Percentiles rank a stretch among this genome's conserved stretches.
Evolutionary conservation across 2,797 vertebrate species (phyloP).

Genomic region (Hyperoplus immaculatus): DNA sequence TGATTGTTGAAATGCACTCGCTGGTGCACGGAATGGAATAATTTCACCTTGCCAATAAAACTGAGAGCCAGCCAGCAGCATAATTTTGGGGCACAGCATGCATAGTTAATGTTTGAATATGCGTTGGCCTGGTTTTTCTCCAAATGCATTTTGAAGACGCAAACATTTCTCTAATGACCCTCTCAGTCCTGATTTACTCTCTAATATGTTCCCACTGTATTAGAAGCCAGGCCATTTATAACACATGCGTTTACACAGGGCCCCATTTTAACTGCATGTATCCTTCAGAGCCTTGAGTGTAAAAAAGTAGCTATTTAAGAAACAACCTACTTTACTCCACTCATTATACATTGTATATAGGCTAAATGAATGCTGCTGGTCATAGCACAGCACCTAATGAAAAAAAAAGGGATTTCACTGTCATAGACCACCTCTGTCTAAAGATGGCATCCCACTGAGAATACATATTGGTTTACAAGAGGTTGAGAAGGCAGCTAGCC

Average conservation of each 20-base stretch:
- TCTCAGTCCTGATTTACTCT: constrained; percentile 29
- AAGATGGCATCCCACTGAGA: constrained; percentile 39
- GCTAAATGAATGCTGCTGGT: constrained; percentile 58
- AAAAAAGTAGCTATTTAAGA: constrained; percentile 40
- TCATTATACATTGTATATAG: constrained; percentile 55
- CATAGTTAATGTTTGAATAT: constrained; percentile 57
- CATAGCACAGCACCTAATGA: constrained; percentile 46
- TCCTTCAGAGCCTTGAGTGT: constrained; percentile 19
- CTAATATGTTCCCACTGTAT: constrained; percentile 27
- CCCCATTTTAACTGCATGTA: constrained; percentile 26
- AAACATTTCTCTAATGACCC: constrained; percentile 60
- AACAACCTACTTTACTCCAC: constrained; percentile 52
- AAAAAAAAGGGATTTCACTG: constrained; percentile 44
- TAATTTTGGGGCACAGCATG: constrained; percentile 28
- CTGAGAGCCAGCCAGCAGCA: constrained; percentile 42
- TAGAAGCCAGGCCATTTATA: constrained; percentile 29
- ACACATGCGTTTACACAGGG: constrained; percentile 24
- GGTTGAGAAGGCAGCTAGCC: constrained; percentile 25
- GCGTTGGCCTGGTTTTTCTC: constrained; percentile 37
- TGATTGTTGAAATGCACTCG: constrained; percentile 43
- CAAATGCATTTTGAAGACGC: constrained; percentile 38
- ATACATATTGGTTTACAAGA: constrained; percentile 36
- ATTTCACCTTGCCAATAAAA: constrained; percentile 51
- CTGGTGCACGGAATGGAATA: constrained; percentile 51
- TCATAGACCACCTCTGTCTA: constrained; percentile 54